phyloP scores from a whole-genome alignment of 2,797 vertebrate genomes.

The Melanotaenia parkinsoni region DNA sequence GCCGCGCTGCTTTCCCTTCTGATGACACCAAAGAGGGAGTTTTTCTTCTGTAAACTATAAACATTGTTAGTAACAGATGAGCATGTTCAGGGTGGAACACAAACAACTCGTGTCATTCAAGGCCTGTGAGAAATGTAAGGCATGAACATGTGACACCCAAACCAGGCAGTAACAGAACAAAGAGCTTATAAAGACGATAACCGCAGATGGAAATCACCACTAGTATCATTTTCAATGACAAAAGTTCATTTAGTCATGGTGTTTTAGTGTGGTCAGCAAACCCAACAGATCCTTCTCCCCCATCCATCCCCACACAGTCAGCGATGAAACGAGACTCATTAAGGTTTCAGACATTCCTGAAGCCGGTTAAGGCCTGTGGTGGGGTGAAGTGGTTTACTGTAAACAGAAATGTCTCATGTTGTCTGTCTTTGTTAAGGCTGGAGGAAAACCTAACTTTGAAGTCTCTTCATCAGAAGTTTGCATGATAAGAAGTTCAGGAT shows the following conservation, averaged over 20 bases:
- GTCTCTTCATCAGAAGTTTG: neutral
- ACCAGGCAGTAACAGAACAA: constrained; percentile 33
- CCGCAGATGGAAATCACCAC: constrained; percentile 25
- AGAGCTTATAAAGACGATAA: constrained; percentile 5
- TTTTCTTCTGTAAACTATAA: constrained; percentile 35
- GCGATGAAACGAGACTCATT: neutral
- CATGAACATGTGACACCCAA: constrained; percentile 38
- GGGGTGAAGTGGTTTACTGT: constrained; percentile 38
- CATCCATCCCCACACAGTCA: neutral
- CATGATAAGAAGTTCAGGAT: neutral
- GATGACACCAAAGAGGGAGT: constrained; percentile 37
- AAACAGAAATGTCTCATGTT: constrained; percentile 46
- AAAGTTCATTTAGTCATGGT: neutral
- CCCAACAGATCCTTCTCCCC: constrained; percentile 11
- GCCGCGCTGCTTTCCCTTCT: constrained; percentile 34
- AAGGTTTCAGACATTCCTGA: constrained; percentile 30
- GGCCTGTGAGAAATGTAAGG: constrained; percentile 32
- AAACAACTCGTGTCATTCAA: constrained; percentile 46
- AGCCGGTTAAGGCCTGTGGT: constrained; percentile 15
- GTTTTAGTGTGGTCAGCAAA: neutral
- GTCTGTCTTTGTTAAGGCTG: constrained; percentile 8
- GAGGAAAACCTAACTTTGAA: constrained; percentile 30
- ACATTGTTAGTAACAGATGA: constrained; percentile 44
- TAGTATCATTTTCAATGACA: constrained; percentile 12
- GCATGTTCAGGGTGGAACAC: constrained; percentile 16